phyloP scores from a whole-genome alignment of 2,888 invertebrate species.

The Drosophila ustulata region DNA sequence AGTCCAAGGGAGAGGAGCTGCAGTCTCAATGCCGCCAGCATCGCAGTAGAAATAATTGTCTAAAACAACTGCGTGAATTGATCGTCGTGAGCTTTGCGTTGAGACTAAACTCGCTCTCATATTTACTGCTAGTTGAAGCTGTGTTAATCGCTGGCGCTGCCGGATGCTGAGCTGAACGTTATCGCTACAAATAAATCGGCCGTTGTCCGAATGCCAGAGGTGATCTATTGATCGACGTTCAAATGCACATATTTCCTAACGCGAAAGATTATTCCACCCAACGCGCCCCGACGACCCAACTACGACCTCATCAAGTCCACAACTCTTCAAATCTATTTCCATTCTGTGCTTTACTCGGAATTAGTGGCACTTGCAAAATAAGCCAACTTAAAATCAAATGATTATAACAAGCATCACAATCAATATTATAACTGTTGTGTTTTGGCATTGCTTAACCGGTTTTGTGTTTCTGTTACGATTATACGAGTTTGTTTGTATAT shows the following conservation, averaged over 20 bases:
- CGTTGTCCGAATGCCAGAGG: conserved; percentile 40
- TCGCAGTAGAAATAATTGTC: conserved; percentile 7
- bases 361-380: conserved; percentile 36
- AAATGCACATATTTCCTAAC: not conserved
- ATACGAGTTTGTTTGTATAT: conserved; percentile 39
- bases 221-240: conserved; percentile 23
- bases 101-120: conserved; percentile 49
- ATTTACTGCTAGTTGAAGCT: conserved; percentile 24
- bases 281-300: no score
- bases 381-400: conserved; percentile 58
- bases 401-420: conserved; percentile 42
- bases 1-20: conserved; percentile 30
- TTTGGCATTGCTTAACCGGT: conserved; percentile 60
- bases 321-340: conserved; percentile 29
- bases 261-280: conserved; percentile 1
- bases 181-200: conserved; percentile 28
- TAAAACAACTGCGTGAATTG: conserved; percentile 20
- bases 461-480: conserved; percentile 33
- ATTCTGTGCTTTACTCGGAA: conserved; percentile 64
- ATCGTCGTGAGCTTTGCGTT: conserved; percentile 35
- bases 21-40: conserved; percentile 34
- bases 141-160: conserved; percentile 19
- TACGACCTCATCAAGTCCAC: conserved; percentile 2
- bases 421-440: conserved; percentile 25
- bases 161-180: conserved; percentile 27